phyloP scores from a whole-genome alignment of 2,888 invertebrate species.

The Norana najaformis region DNA sequence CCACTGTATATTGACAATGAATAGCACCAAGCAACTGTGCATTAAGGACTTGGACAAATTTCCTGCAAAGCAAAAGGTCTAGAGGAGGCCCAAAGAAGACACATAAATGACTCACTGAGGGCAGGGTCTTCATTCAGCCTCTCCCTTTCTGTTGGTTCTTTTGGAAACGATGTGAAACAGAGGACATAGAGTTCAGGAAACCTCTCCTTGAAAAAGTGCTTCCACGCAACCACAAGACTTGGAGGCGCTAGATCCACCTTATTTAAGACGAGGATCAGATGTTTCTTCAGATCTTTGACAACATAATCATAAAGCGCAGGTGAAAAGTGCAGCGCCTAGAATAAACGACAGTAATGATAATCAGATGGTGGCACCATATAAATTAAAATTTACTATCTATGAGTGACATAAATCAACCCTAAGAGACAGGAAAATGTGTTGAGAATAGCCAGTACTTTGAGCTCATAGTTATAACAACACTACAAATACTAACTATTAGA shows the following conservation, averaged over 20 bases:
- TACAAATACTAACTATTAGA: background rate
- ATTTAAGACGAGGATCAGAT: constrained; percentile 84
- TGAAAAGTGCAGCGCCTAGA: constrained; percentile 74
- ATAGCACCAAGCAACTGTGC: no score
- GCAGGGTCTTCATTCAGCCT: constrained; percentile 21
- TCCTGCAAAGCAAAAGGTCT: no score
- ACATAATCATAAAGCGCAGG: constrained; percentile 83
- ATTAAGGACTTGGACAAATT: no score
- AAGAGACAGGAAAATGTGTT: background rate
- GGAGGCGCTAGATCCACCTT: constrained; percentile 88
- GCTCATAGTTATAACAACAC: no score
- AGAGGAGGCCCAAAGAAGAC: no score
- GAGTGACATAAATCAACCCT: background rate
- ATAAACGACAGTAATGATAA: constrained; percentile 33
- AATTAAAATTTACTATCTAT: background rate
- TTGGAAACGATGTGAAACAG: constrained; percentile 81
- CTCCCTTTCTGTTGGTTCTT: constrained; percentile 36
- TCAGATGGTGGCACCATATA: background rate
- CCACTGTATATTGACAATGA: no score
- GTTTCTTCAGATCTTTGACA: constrained; percentile 75
- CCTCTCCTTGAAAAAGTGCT: constrained; percentile 73
- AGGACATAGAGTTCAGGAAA: constrained; percentile 78
- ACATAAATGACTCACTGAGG: background rate
- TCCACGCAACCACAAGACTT: constrained; percentile 83
- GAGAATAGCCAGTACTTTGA: no score